Evolutionary conservation across 2,888 invertebrate genomes (phyloP).

Genomic region (Pristionchus mayeri): DNA sequence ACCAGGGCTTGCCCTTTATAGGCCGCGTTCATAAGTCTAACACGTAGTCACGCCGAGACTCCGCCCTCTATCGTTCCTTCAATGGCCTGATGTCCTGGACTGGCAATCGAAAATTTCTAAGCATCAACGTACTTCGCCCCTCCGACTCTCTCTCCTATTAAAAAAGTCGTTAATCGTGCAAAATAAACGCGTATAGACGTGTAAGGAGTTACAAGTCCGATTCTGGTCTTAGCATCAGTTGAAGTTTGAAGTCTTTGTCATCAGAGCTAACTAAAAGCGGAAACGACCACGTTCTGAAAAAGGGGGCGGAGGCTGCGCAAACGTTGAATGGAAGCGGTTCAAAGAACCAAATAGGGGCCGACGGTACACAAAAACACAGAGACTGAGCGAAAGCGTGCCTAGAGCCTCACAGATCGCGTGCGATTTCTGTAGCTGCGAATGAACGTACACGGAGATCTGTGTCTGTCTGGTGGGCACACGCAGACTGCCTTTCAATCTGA

Average conservation of each 20-base stretch:
- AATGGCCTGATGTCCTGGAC: neutral
- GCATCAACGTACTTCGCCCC: neutral
- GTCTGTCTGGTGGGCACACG: too few relatives aligned
- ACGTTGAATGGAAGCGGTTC: neutral
- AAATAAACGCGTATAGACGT: neutral
- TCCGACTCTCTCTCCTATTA: too few relatives aligned
- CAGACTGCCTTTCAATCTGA: too few relatives aligned
- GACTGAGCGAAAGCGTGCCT: too few relatives aligned
- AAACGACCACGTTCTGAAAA: too few relatives aligned
- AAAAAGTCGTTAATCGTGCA: neutral
- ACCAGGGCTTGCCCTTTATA: neutral
- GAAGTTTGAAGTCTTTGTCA: neutral
- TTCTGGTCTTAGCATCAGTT: too few relatives aligned
- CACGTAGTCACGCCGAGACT: neutral
- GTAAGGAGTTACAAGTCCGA: neutral
- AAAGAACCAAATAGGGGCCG: too few relatives aligned
- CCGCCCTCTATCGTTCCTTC: neutral
- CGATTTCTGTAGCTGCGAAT: too few relatives aligned
- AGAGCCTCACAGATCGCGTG: too few relatives aligned
- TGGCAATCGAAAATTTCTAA: neutral
- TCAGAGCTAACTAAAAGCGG: neutral
- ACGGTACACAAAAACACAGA: too few relatives aligned
- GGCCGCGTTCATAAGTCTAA: neutral
- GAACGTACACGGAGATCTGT: too few relatives aligned
- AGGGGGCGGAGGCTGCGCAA: neutral